A percentile compares a stretch with the other conserved stretches of the same genome.
Evolutionary conservation across 2,113 vertebrate genomes (phyloP).

Genomic region (Stictonetta naevosa): DNA sequence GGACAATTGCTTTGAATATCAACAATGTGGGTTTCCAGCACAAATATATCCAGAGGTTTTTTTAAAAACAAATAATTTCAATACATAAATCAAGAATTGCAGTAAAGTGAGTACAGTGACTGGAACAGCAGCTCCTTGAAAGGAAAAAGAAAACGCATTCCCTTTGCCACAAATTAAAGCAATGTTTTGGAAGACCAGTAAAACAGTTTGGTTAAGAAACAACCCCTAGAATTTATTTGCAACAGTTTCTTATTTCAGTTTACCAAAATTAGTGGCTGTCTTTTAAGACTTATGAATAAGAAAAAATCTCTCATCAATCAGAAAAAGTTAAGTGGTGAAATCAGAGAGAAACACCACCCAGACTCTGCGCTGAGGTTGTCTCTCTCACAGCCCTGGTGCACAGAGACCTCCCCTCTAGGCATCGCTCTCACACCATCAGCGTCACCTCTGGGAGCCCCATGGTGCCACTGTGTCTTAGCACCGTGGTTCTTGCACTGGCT

Average conservation of each 20-base stretch:
- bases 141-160: not conserved
- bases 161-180: constrained; percentile 55
- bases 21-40: constrained; percentile 43
- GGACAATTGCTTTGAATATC: not conserved
- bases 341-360: not conserved
- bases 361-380: not conserved
- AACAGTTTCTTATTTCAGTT: not conserved
- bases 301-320: not conserved
- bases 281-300: not conserved
- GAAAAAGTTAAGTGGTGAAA: too few relatives aligned
- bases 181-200: constrained; percentile 67
- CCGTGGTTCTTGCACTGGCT: not conserved
- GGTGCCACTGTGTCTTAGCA: rapidly evolving
- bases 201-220: not conserved
- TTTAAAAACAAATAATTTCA: not conserved
- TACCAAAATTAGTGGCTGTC: not conserved
- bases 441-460: not conserved
- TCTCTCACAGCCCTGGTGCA: not conserved
- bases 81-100: not conserved
- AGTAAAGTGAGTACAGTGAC: constrained; percentile 2
- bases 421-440: rapidly evolving
- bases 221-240: not conserved
- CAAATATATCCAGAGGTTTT: not conserved
- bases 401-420: not conserved
- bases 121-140: constrained; percentile 14